Conservation (phyloP, 2,888 invertebrate species). For the Epinotia ramella region DNA sequence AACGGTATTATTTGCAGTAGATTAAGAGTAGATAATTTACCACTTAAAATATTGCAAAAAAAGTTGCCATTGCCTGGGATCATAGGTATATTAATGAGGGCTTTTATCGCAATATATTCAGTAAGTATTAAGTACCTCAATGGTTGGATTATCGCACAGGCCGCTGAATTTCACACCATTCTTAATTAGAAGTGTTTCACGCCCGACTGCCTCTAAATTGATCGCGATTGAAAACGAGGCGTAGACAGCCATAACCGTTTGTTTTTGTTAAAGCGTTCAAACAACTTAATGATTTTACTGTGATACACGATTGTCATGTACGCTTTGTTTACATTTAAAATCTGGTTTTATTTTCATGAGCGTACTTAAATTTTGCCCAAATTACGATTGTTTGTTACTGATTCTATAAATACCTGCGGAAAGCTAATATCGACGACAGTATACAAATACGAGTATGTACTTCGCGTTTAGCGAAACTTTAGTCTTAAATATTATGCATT, state of each 20-base stretch:
- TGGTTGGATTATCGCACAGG: conserved; percentile 20
- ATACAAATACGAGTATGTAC: no score
- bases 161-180: conserved; percentile 41
- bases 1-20: not conserved
- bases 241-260: conserved; percentile 15
- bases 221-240: conserved; percentile 32
- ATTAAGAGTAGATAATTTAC: not conserved
- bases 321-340: not conserved
- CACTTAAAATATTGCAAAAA: not conserved
- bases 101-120: not conserved
- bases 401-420: no score
- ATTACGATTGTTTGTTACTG: no score
- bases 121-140: conserved; percentile 12
- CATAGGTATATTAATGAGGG: not conserved
- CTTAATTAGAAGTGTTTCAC: conserved; percentile 50
- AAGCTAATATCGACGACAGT: no score
- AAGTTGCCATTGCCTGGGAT: not conserved
- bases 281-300: conserved; percentile 17
- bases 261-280: conserved; percentile 21
- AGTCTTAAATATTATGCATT: no score
- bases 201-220: conserved; percentile 40
- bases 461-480: no score
- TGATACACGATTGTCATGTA: not conserved
- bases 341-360: not conserved
- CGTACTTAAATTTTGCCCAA: no score